These are phyloP conservation scores for Hypomesus transpacificus DNA, from an alignment of 2,113 vertebrate species.

Conservation along the genomic window DNA sequence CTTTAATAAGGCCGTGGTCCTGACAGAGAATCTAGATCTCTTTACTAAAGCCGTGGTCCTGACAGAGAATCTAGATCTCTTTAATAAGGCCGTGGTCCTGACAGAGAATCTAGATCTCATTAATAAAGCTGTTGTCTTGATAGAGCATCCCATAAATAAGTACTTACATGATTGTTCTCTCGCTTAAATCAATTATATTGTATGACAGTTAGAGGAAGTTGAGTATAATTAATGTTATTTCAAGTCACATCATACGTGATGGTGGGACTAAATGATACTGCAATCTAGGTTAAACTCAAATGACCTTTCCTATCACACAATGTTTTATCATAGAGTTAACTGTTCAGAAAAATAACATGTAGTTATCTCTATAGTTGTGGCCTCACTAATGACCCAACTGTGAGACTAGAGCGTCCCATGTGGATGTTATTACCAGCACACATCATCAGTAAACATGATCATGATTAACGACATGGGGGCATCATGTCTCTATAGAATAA, in stretches of 20 bases:
- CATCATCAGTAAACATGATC: conserved; percentile 29
- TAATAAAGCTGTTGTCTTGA: too few species aligned
- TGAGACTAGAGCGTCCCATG: neutral
- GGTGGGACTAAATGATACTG: neutral
- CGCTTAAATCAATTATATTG: too few species aligned
- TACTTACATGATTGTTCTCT: too few species aligned
- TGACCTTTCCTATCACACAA: too few species aligned
- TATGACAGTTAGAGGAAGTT: neutral
- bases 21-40: neutral
- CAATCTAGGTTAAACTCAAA: neutral
- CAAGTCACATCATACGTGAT: neutral
- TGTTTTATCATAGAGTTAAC: too few species aligned
- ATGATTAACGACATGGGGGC: conserved; percentile 26
- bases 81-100: too few species aligned
- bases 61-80: neutral
- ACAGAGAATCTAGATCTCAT: neutral
- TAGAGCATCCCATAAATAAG: too few species aligned
- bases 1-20: neutral
- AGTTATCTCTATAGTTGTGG: neutral
- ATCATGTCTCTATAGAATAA: conserved; percentile 54
- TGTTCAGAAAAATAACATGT: neutral
- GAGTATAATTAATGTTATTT: neutral
- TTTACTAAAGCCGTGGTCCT: too few species aligned
- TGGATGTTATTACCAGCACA: conserved; percentile 29
- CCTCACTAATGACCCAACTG: neutral